Evolutionary conservation across 53 echinoderm and acorn worm species (phyloP).

Genomic region (Luidia sarsii): DNA sequence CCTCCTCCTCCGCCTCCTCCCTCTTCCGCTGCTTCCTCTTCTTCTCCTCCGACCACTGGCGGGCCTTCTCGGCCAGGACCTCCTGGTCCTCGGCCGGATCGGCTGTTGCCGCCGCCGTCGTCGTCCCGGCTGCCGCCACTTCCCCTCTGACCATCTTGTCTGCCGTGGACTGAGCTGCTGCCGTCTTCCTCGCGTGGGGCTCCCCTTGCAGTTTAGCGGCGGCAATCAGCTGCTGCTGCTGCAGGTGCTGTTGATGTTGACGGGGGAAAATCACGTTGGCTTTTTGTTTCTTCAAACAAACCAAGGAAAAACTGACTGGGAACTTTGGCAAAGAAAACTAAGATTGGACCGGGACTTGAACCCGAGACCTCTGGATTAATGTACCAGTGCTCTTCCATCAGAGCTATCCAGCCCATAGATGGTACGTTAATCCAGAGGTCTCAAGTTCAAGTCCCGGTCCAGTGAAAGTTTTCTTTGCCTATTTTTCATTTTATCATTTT

Average conservation of each 20-base stretch:
- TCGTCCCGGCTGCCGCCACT: background rate
- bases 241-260: constrained; percentile 70
- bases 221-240: constrained; percentile 61
- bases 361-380: no score
- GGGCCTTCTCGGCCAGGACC: constrained; percentile 27
- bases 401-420: no score
- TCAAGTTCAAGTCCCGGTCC: no score
- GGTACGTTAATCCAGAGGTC: no score
- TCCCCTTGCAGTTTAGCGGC: constrained; percentile 53
- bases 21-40: background rate
- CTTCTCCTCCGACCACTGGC: constrained; percentile 35
- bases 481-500: no score
- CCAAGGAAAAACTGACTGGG: no score
- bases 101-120: background rate
- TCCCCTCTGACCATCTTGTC: background rate
- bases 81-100: background rate
- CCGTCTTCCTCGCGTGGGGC: constrained; percentile 13
- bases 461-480: no score
- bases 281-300: no score
- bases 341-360: no score
- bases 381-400: no score
- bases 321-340: no score
- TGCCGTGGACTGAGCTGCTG: background rate
- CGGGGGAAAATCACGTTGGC: no score
- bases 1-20: constrained; percentile 18